Evolutionary conservation across 2,797 vertebrate genomes (phyloP).

Genomic region (Merluccius polli): DNA sequence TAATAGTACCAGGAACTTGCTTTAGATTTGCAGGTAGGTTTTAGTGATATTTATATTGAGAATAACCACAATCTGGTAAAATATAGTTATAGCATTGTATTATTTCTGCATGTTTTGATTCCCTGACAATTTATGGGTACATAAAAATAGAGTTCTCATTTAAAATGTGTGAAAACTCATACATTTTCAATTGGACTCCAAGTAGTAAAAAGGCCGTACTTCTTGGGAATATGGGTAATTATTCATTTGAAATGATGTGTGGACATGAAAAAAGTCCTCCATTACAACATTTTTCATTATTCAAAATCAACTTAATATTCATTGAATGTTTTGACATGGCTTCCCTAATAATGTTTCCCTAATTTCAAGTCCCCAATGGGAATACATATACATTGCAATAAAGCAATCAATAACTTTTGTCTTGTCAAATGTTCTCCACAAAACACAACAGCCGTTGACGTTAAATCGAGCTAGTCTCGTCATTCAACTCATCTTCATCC

Average conservation of each 20-base stretch:
- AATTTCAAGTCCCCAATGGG: slow-evolving; percentile 24
- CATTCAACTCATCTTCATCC: not conserved
- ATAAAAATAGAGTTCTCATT: slow-evolving; percentile 41
- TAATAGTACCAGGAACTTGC: not conserved
- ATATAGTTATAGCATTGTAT: slow-evolving; percentile 38
- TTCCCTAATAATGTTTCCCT: slow-evolving; percentile 12
- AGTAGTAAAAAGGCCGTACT: slow-evolving; percentile 21
- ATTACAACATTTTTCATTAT: slow-evolving; percentile 47
- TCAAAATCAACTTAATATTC: slow-evolving; percentile 48
- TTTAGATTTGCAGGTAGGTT: not conserved
- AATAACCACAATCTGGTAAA: slow-evolving; percentile 24
- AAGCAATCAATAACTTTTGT: slow-evolving; percentile 52
- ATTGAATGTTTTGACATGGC: slow-evolving; percentile 56
- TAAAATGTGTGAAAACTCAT: slow-evolving; percentile 50
- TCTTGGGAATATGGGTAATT: slow-evolving; percentile 35
- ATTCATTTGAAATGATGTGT: slow-evolving; percentile 28
- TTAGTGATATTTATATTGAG: not conserved
- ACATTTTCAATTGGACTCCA: slow-evolving; percentile 48
- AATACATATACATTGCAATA: slow-evolving; percentile 47
- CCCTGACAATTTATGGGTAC: slow-evolving; percentile 38
- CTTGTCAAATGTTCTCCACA: slow-evolving; percentile 26
- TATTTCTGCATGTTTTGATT: slow-evolving; percentile 41
- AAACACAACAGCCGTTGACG: slow-evolving; percentile 18
- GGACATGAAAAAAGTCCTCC: slow-evolving; percentile 30
- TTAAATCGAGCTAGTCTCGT: not conserved